Conservation (phyloP, 2,797 vertebrate species). For the Peromyscus aztecus region DNA sequence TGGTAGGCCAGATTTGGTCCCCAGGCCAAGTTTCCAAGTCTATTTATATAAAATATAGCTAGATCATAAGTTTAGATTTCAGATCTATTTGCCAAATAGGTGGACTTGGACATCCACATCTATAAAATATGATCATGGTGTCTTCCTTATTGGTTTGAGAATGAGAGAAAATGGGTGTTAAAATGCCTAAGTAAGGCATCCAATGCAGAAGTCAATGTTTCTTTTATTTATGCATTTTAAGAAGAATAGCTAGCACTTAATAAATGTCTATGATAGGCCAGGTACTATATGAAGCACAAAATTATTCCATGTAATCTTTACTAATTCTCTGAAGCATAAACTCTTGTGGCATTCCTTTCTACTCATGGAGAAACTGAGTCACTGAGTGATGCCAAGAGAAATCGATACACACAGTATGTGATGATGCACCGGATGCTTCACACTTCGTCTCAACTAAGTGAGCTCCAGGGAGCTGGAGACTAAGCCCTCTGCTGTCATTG, state of each 20-base stretch:
- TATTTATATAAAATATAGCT: background rate
- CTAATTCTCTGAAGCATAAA: background rate
- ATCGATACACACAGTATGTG: background rate
- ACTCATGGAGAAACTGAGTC: slow-evolving; percentile 37
- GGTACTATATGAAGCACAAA: background rate
- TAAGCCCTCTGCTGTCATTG: background rate
- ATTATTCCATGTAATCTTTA: slow-evolving; percentile 32
- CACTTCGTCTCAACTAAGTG: background rate
- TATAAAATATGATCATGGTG: slow-evolving; percentile 18
- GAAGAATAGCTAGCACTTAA: background rate
- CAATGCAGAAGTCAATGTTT: background rate
- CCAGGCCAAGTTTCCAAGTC: background rate
- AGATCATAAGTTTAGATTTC: slow-evolving; percentile 14
- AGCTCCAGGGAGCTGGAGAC: background rate
- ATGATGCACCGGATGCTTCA: background rate
- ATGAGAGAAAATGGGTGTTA: background rate
- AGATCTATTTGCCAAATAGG: background rate
- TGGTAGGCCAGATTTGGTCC: background rate
- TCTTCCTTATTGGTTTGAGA: background rate
- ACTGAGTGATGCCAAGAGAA: background rate
- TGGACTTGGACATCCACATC: background rate
- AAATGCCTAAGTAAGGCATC: background rate
- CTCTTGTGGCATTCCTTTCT: background rate
- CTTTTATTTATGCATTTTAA: slow-evolving; percentile 11
- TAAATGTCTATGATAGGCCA: background rate